Base-by-base conservation (phyloP, 1,140 invertebrate species). In the Drosophila lini region DNA sequence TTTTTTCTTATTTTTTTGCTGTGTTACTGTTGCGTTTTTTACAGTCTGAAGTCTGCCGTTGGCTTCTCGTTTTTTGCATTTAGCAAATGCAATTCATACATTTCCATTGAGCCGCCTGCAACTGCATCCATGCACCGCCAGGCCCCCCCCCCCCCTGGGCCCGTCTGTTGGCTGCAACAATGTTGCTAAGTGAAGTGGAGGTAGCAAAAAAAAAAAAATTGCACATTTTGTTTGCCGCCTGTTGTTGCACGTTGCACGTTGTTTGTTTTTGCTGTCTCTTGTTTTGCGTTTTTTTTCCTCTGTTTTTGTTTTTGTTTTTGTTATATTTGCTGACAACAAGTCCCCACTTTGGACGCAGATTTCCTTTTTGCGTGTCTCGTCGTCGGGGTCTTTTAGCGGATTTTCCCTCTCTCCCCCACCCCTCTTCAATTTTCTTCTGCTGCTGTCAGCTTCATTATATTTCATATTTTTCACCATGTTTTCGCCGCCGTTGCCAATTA, bases 1-100 rank as follows among this genome's bases (percentile, higher is more conserved):
- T 36, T 50, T 42, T 55, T 53, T 58, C 28, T 74, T 56, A 32
- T 15, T 34, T 52, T 52, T 25, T 38, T 38, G 34, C 34, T 38
- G 34, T 38, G 34, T 55, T 38, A 38, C 52, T 55, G 19, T 55
- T 76, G 74, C 68, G 56, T 58, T 83, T 82, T 74, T 80, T 59
- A 40, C 61, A 75, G 65, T 70, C 63, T 67, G 47, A 9, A 19
- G 61, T 57, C 63, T 74, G 16, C 25, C 34, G 75, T 71, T 36
- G 47, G 59, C 56, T 64, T 67, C 71, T 59, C 10, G 19, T 38
- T 36, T 63, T 68, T 63, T 64, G 38, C 57, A 32, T 70, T 40
- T 38, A 42, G 36, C 65, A 71, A 84, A 80, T 83, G 81, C 81
- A 83, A 84, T 80, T 84, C 81, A 84, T 84, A 75, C 81, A 85